Evolutionary conservation across 2,888 invertebrate genomes (phyloP), one percentile per base, ranked within the genome.

Genomic region (Pyrocoelia pectoralis): DNA sequence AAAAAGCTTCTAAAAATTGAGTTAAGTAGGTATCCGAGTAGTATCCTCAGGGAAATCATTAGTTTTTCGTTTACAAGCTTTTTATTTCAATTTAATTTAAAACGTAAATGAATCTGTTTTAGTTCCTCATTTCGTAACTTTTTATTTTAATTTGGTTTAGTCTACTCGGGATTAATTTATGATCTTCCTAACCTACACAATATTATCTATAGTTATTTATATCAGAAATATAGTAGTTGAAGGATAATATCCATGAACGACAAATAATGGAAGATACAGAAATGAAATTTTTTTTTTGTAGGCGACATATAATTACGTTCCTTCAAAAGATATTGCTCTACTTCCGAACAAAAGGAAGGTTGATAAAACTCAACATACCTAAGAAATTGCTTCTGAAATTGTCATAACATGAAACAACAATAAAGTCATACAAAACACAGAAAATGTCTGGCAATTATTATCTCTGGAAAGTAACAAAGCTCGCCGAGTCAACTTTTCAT

Each of bases 351-450:
- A 43, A 43, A 43, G 41, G 14, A 43, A 13, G 41, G 14, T 43
- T 43, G 41, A 43, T 43, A 43, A 43, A 15, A 43, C 12, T 5
- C 15, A 43, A 15, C 41, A 43, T 43, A 14, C 2, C 41, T 43
- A 43, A 43, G 41, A 43, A 43, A 43, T 43, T 43, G 13, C 41
- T 43, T 43, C 8, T 43, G 13, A 43, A 43, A 43, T 43, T 43
- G 13, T 15, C 41, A 13, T 15, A 43, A 15, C 41, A 15, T 40
- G 13, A 40, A 40, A 40, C 40, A 40, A 43, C 12, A 15, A 43
- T 43, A 43, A 43, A 15, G 8, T 43, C 41, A 15, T 15, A 43
- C 41, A 43, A 43, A 33, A 33, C 33, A 33, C 33, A 33, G 33
- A 33, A 33, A n/a, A 33, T 33, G 33, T 33, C 33, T n/a, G 10